A percentile compares a stretch with the other conserved stretches of the same genome.
Evolutionary conservation across 2,113 vertebrate genomes (phyloP).

Genomic region (Oncorhynchus keta): DNA sequence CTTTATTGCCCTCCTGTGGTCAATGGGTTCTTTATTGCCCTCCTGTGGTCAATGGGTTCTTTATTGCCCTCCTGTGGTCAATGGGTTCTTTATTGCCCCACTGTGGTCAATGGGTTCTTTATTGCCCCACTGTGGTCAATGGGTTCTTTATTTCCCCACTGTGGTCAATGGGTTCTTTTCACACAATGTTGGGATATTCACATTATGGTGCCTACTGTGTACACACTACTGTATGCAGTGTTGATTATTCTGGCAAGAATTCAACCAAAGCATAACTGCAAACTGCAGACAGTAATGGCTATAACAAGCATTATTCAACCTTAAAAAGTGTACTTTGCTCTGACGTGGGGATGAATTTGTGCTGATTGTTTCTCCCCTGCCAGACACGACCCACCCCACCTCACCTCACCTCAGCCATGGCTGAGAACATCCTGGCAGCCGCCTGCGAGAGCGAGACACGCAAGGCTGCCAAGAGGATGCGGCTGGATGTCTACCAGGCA

Average conservation of each 20-base stretch:
- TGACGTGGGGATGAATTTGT: too few relatives aligned
- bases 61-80: too few relatives aligned
- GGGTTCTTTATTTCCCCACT: background rate
- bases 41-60: too few relatives aligned
- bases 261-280: too few relatives aligned
- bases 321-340: too few relatives aligned
- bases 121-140: too few relatives aligned
- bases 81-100: too few relatives aligned
- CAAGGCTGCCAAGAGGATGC: slow-evolving; percentile 98
- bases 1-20: too few relatives aligned
- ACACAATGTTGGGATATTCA: background rate
- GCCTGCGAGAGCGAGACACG: slow-evolving; percentile 96
- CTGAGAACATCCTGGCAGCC: slow-evolving; percentile 96
- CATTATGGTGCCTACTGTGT: background rate
- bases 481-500: slow-evolving; percentile 90
- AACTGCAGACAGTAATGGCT: too few relatives aligned
- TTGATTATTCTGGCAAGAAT: background rate
- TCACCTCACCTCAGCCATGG: slow-evolving; percentile 98
- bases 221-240: background rate
- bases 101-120: too few relatives aligned
- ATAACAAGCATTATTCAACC: too few relatives aligned
- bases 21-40: too few relatives aligned
- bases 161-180: background rate
- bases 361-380: background rate
- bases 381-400: slow-evolving; percentile 95